phyloP scores from a whole-genome alignment of 30 jellyfish, hydroid and myxozoan genomes.

The Aurelia coerulea region DNA sequence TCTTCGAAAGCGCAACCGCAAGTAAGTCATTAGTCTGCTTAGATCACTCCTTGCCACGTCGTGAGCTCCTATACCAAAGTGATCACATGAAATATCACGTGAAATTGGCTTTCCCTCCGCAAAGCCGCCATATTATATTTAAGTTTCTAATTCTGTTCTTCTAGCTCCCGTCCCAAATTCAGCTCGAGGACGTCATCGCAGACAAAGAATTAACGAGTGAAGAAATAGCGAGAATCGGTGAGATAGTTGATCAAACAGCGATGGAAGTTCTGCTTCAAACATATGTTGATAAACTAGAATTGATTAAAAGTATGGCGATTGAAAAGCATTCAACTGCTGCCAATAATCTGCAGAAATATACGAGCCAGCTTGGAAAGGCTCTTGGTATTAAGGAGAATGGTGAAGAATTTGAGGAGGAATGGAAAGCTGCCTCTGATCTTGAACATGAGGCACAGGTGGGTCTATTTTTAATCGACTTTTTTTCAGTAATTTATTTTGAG shows the following conservation, averaged over 20 bases:
- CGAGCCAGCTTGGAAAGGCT: conserved; percentile 66
- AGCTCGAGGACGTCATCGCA: too few species aligned
- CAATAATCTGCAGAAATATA: conserved; percentile 44
- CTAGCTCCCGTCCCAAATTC: too few species aligned
- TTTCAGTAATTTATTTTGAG: neutral
- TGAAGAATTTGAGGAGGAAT: conserved; percentile 44
- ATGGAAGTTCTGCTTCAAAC: conserved; percentile 73
- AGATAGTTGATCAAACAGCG: conserved; percentile 46
- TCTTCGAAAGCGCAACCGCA: too few species aligned
- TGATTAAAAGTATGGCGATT: conserved; percentile 27
- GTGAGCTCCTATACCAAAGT: too few species aligned
- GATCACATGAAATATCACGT: too few species aligned
- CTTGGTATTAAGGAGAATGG: conserved; percentile 32
- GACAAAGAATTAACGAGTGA: conserved; percentile 17
- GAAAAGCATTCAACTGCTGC: conserved; percentile 67
- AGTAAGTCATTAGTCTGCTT: too few species aligned
- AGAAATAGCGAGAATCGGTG: conserved; percentile 5
- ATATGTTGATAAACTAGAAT: conserved; percentile 27
- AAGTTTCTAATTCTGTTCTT: too few species aligned
- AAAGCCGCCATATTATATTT: too few species aligned
- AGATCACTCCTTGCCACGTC: too few species aligned
- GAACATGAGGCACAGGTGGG: conserved; percentile 76
- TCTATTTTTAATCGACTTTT: neutral
- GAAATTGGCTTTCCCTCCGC: too few species aligned
- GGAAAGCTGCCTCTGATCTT: conserved; percentile 66